Evolutionary conservation across 2,888 invertebrate genomes (phyloP).

Genomic region (Hanleya hanleyi): DNA sequence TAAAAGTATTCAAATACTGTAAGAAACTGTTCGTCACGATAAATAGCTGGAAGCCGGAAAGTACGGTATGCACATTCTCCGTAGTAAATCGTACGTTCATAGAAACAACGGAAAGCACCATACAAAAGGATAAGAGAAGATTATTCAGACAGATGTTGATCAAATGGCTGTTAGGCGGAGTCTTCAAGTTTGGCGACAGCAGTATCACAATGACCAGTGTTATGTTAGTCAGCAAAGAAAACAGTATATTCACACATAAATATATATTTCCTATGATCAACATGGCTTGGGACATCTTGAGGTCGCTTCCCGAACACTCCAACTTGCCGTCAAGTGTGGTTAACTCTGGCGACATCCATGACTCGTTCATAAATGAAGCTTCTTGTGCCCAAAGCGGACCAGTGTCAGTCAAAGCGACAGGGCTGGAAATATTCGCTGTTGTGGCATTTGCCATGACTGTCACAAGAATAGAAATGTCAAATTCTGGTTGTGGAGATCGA

Average conservation of each 20-base stretch:
- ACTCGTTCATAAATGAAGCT: too few species aligned
- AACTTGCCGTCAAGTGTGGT: too few species aligned
- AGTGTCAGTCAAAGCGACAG: too few species aligned
- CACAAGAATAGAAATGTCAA: too few species aligned
- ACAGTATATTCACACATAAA: constrained; percentile 1
- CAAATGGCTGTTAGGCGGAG: constrained; percentile 67
- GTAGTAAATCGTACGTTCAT: constrained; percentile 37
- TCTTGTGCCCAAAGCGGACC: too few species aligned
- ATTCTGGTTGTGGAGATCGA: too few species aligned
- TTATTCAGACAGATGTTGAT: constrained; percentile 68
- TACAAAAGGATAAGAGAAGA: constrained; percentile 51
- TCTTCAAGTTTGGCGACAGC: constrained; percentile 62
- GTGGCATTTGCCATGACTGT: too few species aligned
- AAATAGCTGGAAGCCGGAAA: constrained; percentile 61
- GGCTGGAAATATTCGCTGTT: too few species aligned
- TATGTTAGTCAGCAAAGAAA: background rate
- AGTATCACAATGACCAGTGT: constrained; percentile 57
- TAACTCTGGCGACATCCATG: too few species aligned
- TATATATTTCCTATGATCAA: background rate
- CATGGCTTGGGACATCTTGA: too few species aligned
- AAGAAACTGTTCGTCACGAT: constrained; percentile 54
- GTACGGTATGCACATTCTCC: constrained; percentile 29
- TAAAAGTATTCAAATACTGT: constrained; percentile 66
- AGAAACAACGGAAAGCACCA: constrained; percentile 52
- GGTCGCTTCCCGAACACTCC: too few species aligned